These are phyloP conservation scores for Gymnorhina tibicen DNA, from an alignment of 2,113 vertebrate species.

Conservation along the genomic window DNA sequence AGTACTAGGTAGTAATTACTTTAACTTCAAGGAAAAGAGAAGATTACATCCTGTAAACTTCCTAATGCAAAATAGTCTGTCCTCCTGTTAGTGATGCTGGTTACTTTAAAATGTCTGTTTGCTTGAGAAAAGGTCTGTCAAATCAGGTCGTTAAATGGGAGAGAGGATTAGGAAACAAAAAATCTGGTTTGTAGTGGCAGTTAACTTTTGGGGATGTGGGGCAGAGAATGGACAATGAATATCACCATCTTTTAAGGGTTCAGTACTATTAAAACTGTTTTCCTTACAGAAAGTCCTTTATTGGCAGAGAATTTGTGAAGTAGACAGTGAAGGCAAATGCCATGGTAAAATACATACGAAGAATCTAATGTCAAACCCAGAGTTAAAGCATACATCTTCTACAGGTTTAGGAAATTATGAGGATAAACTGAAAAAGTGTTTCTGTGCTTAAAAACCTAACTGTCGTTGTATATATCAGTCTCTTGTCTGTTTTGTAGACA, in stretches of 20 bases:
- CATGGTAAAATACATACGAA: not conserved
- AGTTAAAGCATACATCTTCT: not conserved
- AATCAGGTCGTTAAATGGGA: not conserved
- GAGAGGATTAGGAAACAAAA: not conserved
- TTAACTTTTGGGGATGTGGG: not conserved
- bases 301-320: not conserved
- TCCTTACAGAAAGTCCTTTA: not conserved
- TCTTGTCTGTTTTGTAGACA: not conserved
- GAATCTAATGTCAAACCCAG: not conserved
- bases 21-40: not conserved
- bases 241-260: not conserved
- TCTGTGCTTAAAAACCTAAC: not conserved
- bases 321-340: not conserved
- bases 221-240: not conserved
- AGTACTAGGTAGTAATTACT: not conserved
- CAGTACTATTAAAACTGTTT: not conserved
- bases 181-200: not conserved
- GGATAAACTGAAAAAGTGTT: not conserved
- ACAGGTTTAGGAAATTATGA: not conserved
- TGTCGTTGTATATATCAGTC: not conserved
- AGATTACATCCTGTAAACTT: slow-evolving; percentile 1
- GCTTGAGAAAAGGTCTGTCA: not conserved
- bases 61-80: slow-evolving; percentile 1
- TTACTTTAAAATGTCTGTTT: not conserved
- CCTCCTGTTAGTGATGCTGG: not conserved